phyloP scores from a whole-genome alignment of 2,113 vertebrate genomes.

The Mellivora capensis region DNA sequence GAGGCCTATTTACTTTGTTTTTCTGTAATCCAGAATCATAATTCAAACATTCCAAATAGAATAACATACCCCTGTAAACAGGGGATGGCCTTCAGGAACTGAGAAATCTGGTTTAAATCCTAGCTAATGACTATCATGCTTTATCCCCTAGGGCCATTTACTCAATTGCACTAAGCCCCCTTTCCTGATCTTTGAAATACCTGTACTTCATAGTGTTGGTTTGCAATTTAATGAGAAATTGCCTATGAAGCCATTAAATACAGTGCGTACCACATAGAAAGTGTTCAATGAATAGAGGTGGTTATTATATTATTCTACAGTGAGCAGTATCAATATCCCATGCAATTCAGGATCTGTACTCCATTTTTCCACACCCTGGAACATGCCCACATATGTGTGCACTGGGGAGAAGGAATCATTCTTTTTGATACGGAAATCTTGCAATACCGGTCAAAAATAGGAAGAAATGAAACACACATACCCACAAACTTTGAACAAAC shows the following conservation, averaged over 20 bases:
- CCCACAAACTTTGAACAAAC: not conserved
- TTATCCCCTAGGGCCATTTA: not conserved
- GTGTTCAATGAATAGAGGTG: not conserved
- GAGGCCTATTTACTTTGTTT: not conserved
- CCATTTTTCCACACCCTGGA: not conserved
- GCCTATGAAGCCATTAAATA: not conserved
- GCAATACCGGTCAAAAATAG: not conserved
- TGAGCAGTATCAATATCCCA: not conserved
- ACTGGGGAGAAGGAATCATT: not conserved
- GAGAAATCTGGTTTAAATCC: not conserved
- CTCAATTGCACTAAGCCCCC: not conserved
- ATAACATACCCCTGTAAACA: not conserved
- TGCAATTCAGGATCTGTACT: not conserved
- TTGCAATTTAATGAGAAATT: slow-evolving; percentile 9
- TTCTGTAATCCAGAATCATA: not conserved
- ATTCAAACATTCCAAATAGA: not conserved
- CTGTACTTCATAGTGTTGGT: not conserved
- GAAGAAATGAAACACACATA: not conserved
- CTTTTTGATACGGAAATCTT: not conserved
- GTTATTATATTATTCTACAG: not conserved
- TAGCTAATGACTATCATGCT: not conserved
- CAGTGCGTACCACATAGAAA: not conserved
- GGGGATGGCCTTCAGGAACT: not conserved
- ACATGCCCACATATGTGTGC: not conserved
- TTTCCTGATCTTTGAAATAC: slow-evolving; percentile 12